These are phyloP conservation scores for Cryptotermes secundus DNA, from an alignment of 1,140 invertebrate species.

Conservation along the genomic window DNA sequence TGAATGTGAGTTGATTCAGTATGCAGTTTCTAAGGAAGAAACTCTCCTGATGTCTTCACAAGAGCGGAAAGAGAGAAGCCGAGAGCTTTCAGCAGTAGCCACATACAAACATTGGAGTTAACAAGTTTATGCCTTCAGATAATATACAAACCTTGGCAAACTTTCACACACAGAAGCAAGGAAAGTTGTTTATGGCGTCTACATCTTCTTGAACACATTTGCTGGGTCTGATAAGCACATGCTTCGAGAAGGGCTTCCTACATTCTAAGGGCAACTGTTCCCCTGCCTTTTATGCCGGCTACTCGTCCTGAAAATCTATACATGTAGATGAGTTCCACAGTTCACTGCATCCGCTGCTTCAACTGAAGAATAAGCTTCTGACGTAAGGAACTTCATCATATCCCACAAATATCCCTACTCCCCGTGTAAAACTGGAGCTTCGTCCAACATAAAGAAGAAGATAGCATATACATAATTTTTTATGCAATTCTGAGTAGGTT, in stretches of 20 bases:
- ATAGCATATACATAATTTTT: no score
- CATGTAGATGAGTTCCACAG: no score
- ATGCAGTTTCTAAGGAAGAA: not conserved
- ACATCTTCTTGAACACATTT: not conserved
- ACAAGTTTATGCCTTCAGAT: not conserved
- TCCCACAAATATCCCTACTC: no score
- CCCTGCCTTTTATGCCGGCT: not conserved
- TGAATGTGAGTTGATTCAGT: no score
- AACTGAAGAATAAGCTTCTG: no score
- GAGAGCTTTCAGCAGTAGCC: slow-evolving; percentile 8
- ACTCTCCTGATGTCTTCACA: not conserved
- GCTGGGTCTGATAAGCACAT: not conserved
- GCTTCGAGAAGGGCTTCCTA: not conserved
- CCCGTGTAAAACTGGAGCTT: no score
- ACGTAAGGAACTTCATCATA: no score
- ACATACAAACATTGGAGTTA: not conserved
- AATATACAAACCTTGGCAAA: not conserved
- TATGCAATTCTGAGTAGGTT: no score
- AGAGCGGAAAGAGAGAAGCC: not conserved
- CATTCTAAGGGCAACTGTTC: not conserved
- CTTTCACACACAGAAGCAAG: not conserved
- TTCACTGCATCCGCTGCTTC: no score
- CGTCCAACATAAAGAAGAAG: no score
- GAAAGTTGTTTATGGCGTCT: not conserved
- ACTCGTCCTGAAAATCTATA: not conserved